Evolutionary conservation across 2,113 vertebrate genomes (phyloP).

Genomic region (Chionodraco myersi): DNA sequence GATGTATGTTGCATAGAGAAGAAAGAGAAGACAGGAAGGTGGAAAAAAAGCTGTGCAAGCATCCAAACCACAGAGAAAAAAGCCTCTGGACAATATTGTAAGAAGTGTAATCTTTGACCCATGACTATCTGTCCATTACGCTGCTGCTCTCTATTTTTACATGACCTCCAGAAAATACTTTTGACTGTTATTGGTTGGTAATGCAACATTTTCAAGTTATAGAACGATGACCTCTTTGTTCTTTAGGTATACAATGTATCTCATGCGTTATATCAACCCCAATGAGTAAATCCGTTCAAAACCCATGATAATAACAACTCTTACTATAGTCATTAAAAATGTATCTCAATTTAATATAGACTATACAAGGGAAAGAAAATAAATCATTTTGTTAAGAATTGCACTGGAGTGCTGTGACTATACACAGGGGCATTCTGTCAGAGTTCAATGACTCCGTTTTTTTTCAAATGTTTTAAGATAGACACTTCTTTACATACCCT

Average conservation of each 20-base stretch:
- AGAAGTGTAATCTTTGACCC: neutral
- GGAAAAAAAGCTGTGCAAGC: too few relatives aligned
- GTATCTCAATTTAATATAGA: constrained; percentile 24
- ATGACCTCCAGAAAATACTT: neutral
- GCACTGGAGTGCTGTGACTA: neutral
- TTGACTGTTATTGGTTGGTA: too few relatives aligned
- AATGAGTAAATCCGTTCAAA: constrained; percentile 32
- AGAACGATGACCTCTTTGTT: neutral
- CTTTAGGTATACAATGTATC: neutral
- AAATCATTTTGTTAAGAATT: constrained; percentile 16
- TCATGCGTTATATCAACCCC: neutral
- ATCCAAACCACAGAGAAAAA: too few relatives aligned
- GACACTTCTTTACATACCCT: too few relatives aligned
- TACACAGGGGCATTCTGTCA: neutral
- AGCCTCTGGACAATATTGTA: constrained; percentile 1
- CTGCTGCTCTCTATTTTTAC: neutral
- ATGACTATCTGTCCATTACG: neutral
- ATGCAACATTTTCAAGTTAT: neutral
- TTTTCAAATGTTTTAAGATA: too few relatives aligned
- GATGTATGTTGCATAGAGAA: neutral
- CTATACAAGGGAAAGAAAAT: neutral
- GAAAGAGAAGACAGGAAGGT: neutral
- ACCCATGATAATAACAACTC: constrained; percentile 32
- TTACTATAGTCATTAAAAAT: constrained; percentile 31
- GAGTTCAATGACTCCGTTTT: too few relatives aligned